A percentile compares a stretch with the other conserved stretches of the same genome.
Conservation (phyloP, 2,888 invertebrate species). For the Noctua comes region DNA sequence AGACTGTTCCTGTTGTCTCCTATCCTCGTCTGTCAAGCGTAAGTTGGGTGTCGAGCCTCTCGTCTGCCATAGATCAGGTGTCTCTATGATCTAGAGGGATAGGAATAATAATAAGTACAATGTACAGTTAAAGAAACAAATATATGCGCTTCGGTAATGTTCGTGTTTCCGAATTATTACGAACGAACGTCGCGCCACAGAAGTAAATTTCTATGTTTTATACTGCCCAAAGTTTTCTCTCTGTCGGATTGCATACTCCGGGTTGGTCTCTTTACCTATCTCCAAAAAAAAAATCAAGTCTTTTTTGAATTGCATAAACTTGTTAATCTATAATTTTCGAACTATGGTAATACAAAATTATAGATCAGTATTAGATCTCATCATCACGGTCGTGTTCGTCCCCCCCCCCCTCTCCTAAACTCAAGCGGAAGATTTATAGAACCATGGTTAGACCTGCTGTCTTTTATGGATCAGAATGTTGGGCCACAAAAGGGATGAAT, state of each 20-base stretch:
- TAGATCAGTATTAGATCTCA: not conserved
- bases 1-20: slow-evolving; percentile 74
- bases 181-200: not conserved
- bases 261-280: not conserved
- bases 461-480: too few species aligned
- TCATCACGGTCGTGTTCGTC: not conserved
- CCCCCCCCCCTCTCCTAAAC: too few species aligned
- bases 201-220: not conserved
- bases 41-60: slow-evolving; percentile 84
- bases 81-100: slow-evolving; percentile 95
- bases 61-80: slow-evolving; percentile 95
- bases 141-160: not conserved
- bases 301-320: not conserved
- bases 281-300: too few species aligned
- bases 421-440: too few species aligned
- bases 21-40: slow-evolving; percentile 79
- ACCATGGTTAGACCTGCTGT: too few species aligned
- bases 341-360: not conserved
- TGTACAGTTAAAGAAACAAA: not conserved
- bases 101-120: slow-evolving; percentile 2
- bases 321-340: not conserved
- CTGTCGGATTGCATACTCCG: not conserved
- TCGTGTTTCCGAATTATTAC: not conserved
- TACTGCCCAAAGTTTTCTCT: not conserved
- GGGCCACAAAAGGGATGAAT: too few species aligned